Conservation (phyloP, 2,888 invertebrate genomes). For the Pyrocoelia pectoralis region DNA sequence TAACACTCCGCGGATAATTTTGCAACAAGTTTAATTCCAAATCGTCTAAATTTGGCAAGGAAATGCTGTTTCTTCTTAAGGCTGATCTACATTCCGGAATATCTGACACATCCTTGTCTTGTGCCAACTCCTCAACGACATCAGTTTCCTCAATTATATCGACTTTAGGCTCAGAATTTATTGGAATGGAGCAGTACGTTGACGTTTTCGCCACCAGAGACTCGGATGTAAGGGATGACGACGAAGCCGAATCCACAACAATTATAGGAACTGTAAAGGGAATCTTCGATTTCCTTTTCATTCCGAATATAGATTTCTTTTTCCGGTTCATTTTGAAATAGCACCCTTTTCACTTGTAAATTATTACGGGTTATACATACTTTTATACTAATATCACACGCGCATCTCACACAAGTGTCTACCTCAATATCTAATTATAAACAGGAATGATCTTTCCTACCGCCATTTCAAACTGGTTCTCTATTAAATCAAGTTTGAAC, state of each 20-base stretch:
- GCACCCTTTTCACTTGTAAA: background rate
- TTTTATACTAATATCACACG: background rate
- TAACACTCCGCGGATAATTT: conserved; percentile 21
- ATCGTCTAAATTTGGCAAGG: conserved; percentile 76
- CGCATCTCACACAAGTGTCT: background rate
- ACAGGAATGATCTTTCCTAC: background rate
- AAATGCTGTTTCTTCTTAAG: conserved; percentile 74
- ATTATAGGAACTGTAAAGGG: conserved; percentile 19
- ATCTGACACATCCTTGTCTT: conserved; percentile 16
- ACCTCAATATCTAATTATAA: conserved; percentile 4
- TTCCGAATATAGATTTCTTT: conserved; percentile 11
- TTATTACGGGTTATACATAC: background rate
- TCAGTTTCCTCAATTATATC: conserved; percentile 12
- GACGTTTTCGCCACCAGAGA: background rate
- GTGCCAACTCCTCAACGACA: conserved; percentile 19
- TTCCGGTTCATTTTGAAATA: background rate
- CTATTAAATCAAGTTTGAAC: background rate
- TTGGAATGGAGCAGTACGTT: background rate
- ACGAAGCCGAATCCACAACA: conserved; percentile 24
- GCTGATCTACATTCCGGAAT: conserved; percentile 28
- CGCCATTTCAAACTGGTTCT: background rate
- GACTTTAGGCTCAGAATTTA: background rate
- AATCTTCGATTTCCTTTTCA: conserved; percentile 13
- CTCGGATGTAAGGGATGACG: conserved; percentile 12
- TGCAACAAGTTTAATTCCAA: conserved; percentile 66